Conservation (phyloP, 2,113 vertebrate species). For the Vicugna pacos region DNA sequence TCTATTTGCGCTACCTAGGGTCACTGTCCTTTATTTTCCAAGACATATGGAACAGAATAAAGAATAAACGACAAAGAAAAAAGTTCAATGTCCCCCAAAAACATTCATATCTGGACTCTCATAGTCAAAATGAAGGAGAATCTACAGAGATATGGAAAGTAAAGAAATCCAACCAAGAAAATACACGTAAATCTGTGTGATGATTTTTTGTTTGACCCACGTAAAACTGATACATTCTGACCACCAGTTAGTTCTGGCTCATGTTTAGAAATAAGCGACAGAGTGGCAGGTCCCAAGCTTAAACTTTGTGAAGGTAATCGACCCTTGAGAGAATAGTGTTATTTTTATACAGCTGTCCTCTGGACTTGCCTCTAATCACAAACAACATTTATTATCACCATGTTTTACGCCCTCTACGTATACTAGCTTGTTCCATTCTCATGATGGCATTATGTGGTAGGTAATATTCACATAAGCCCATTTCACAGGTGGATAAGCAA, state of each 20-base stretch:
- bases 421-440: not conserved
- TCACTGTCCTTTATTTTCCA: conserved; percentile 26
- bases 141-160: not conserved
- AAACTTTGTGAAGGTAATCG: not conserved
- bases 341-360: not conserved
- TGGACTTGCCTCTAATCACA: not conserved
- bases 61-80: not conserved
- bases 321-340: not conserved
- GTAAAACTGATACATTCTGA: not conserved
- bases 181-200: fast-evolving
- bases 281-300: not conserved
- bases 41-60: not conserved
- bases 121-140: not conserved
- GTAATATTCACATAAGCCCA: not conserved
- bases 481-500: not conserved
- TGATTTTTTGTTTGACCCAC: not conserved
- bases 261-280: not conserved
- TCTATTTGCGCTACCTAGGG: not conserved
- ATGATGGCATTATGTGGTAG: not conserved
- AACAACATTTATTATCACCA: not conserved
- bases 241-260: not conserved
- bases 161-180: not conserved
- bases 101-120: not conserved
- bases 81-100: not conserved
- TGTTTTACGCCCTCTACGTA: not conserved